phyloP scores from a whole-genome alignment of 1,140 invertebrate genomes.

The Gryllus bimaculatus region DNA sequence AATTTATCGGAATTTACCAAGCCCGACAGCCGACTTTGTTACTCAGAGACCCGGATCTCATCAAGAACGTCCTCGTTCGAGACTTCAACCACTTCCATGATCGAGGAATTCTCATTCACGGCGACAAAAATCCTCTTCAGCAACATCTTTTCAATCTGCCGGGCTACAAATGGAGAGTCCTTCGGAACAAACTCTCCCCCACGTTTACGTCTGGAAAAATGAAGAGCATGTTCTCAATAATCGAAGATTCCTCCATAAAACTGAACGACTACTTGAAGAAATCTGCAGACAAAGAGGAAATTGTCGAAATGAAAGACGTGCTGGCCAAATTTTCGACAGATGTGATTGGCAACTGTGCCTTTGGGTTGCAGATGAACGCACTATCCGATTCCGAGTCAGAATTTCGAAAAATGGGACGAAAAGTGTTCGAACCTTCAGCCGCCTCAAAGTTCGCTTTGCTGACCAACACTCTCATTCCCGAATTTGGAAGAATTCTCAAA shows the following conservation, averaged over 20 bases:
- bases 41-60: conserved; percentile 32
- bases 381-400: conserved; percentile 19
- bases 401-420: conserved; percentile 9
- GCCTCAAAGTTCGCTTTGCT: background rate
- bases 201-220: conserved; percentile 28
- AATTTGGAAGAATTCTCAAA: conserved; percentile 15
- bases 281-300: background rate
- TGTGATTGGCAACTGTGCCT: conserved; percentile 24
- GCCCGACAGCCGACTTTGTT: conserved; percentile 26
- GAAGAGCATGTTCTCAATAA: conserved; percentile 26
- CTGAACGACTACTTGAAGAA: conserved; percentile 20
- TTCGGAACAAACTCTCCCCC: conserved; percentile 38
- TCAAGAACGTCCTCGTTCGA: conserved; percentile 40
- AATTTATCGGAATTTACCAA: conserved; percentile 30
- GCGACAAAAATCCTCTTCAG: conserved; percentile 40
- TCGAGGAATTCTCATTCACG: conserved; percentile 36
- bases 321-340: conserved; percentile 20
- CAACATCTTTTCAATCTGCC: conserved; percentile 41
- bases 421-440: background rate
- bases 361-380: conserved; percentile 20
- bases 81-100: conserved; percentile 42
- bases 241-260: conserved; percentile 20
- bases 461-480: conserved; percentile 18
- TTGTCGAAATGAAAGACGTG: conserved; percentile 18
- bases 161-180: conserved; percentile 42